Base-by-base conservation (phyloP, 2,113 vertebrate genomes). In the Serinus canaria region DNA sequence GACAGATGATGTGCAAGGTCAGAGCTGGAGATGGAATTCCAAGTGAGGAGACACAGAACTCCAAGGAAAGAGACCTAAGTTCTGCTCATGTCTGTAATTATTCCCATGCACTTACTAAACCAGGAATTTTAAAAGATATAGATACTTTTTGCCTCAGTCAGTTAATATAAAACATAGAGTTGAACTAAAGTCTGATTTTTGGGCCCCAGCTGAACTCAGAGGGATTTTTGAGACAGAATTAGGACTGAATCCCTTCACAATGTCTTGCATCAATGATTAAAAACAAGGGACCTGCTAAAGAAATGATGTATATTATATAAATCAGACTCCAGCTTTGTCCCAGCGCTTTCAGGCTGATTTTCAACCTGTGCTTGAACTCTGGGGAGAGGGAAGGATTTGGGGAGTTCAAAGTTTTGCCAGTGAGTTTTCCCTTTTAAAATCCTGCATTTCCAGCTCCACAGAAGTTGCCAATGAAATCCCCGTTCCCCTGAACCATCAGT, bases 241-340 rank as follows among this genome's bases (percentile, higher is more conserved):
- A 47, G n/a, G 25, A 14, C 19, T 25, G 33, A 87, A 78, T 66
- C 50, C 31, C 37, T 74, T 84, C 24, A 27, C 41, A 77, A 66
- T 62, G 14, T 6, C 56, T 62, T 52, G 6, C 4, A 9, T 9
- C 59, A 9, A 52, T 27, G 7, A 41, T 37, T 56, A 24, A 56
- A 63, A 77, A 41, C 6, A 80, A 25, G 4, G 10, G 72, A n/a
- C 5, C 15, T 64, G 39, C 44, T 68, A 11, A 27, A 62, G 35
- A 76, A 13, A 16, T 1, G 0, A 3, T 10, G 0, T 10, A 0
- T 53, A 1, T 41, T 2, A 9, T 9, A 24, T 35, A 23, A 31
- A 6, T 19, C 22, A 25, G 50, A 13, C 4, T 59, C 30, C 6
- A 41, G 13, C 52, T 89, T 49, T 85, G 47, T 52, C 7, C 10